Conservation (phyloP, 2,113 vertebrate species). For the Spilogale gracilis region DNA sequence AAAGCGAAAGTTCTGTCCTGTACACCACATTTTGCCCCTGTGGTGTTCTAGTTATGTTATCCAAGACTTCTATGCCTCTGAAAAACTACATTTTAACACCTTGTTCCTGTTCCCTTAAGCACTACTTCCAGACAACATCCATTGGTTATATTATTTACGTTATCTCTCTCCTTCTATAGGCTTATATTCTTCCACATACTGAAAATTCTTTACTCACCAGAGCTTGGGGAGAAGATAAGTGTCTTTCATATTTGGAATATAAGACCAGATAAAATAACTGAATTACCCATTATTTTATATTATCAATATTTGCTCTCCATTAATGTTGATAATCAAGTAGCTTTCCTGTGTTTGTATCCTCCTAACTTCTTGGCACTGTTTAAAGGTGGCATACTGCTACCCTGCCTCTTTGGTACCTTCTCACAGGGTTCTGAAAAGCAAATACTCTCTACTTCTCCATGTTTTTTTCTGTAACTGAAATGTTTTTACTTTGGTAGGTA, state of each 20-base stretch:
- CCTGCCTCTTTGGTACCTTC: not conserved
- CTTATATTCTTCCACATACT: not conserved
- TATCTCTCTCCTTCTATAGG: not conserved
- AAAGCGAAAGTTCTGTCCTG: not conserved
- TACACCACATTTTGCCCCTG: fast-evolving
- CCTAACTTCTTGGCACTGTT: not conserved
- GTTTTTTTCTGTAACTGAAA: not conserved
- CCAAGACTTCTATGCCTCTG: not conserved
- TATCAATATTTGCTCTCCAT: constrained; percentile 1
- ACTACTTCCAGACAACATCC: not conserved
- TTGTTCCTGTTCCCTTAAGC: not conserved
- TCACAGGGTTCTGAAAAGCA: not conserved
- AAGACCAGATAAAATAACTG: not conserved
- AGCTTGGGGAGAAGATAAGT: not conserved
- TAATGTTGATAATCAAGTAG: not conserved
- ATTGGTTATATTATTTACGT: not conserved
- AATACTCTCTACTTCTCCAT: not conserved
- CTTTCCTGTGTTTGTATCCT: not conserved
- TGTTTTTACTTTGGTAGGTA: not conserved
- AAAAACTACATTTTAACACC: not conserved
- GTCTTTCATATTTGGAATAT: not conserved
- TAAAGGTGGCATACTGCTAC: not conserved
- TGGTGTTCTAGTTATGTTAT: not conserved
- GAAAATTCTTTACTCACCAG: not conserved
- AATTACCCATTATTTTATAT: not conserved